Percentiles rank a stretch among this genome's conserved stretches.
Conservation (phyloP, 2,113 vertebrate species). For the Nyctereutes procyonoides region DNA sequence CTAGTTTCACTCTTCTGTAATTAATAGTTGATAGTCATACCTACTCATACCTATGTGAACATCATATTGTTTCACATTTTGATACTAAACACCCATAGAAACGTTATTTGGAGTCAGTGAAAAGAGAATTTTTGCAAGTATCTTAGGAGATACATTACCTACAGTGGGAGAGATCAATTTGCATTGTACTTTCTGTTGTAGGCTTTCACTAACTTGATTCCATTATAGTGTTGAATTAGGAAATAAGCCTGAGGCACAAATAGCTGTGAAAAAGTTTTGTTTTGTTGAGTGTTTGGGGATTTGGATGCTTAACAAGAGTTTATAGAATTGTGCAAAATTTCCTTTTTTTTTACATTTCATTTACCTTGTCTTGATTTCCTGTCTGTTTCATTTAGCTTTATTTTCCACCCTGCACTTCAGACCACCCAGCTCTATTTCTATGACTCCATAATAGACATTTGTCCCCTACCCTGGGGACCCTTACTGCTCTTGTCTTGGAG, state of each 20-base stretch:
- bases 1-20: neutral
- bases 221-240: constrained; percentile 54
- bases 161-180: constrained; percentile 43
- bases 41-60: neutral
- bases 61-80: constrained; percentile 44
- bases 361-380: constrained; percentile 4
- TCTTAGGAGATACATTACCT: constrained; percentile 57
- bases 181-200: constrained; percentile 12
- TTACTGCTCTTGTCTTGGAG: neutral
- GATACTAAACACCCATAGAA: neutral
- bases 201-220: constrained; percentile 53
- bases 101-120: constrained; percentile 28
- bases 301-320: constrained; percentile 33
- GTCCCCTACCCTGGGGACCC: neutral
- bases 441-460: neutral
- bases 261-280: constrained; percentile 54
- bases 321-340: constrained; percentile 36
- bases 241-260: constrained; percentile 65
- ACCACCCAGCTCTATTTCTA: neutral
- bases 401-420: constrained; percentile 39
- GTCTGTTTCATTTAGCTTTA: neutral
- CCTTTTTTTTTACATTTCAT: neutral
- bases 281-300: constrained; percentile 24
- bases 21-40: constrained; percentile 1
- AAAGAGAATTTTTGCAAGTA: constrained; percentile 8